phyloP scores from a whole-genome alignment of 2,888 invertebrate genomes.

The Diploptera punctata region DNA sequence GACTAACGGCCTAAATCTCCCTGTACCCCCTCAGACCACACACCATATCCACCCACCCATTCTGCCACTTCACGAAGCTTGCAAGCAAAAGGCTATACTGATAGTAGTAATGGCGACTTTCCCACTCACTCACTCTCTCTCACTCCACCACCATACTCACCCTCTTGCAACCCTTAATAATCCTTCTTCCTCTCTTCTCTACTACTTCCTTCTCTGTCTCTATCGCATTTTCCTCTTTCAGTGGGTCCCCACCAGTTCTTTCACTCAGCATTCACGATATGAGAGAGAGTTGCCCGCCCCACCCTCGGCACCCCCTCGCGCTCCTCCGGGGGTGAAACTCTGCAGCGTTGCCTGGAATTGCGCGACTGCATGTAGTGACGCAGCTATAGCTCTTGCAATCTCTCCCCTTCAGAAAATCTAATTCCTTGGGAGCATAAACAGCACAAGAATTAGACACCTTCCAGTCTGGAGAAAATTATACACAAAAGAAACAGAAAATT shows the following conservation, averaged over 20 bases:
- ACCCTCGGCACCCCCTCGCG: background rate
- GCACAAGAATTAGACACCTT: background rate
- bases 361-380: background rate
- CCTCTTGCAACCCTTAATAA: conserved; percentile 29
- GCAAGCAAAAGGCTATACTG: conserved; percentile 30
- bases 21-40: background rate
- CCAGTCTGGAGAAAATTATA: too few species aligned
- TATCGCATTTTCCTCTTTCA: conserved; percentile 5
- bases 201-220: conserved; percentile 16
- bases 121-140: background rate
- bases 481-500: too few species aligned
- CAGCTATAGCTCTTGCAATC: background rate
- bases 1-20: background rate
- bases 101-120: conserved; percentile 40
- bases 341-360: background rate
- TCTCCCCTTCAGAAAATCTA: background rate
- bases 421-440: conserved; percentile 9
- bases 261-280: background rate
- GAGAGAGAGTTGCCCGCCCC: background rate
- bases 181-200: conserved; percentile 27
- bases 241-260: background rate
- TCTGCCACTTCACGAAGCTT: conserved; percentile 8
- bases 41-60: conserved; percentile 16
- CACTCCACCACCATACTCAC: conserved; percentile 22
- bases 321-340: conserved; percentile 8